Evolutionary conservation across 1,140 invertebrate genomes (phyloP).

Genomic region (Galendromus occidentalis): DNA sequence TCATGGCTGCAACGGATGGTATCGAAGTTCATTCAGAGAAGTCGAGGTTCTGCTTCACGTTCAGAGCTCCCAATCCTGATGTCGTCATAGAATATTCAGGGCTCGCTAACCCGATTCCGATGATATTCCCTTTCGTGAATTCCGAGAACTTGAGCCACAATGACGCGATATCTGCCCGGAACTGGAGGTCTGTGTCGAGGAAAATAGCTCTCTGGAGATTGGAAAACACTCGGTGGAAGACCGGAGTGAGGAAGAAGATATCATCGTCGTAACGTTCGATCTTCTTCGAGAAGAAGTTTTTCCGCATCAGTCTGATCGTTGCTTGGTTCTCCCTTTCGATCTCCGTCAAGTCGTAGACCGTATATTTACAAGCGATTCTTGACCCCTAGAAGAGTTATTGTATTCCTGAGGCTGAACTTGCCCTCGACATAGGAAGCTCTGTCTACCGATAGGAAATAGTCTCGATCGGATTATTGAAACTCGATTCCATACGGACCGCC

Average conservation of each 20-base stretch:
- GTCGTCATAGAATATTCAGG: neutral
- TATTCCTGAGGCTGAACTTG: neutral
- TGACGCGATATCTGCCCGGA: slow-evolving; percentile 42
- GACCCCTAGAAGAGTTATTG: neutral
- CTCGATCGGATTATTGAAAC: too few relatives aligned
- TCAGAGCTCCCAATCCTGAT: neutral
- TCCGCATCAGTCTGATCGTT: slow-evolving; percentile 45
- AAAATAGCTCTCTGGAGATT: slow-evolving; percentile 41
- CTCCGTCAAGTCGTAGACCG: slow-evolving; percentile 38
- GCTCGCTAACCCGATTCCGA: slow-evolving; percentile 39
- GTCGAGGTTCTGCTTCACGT: neutral
- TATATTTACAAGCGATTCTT: neutral
- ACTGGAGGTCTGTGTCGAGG: slow-evolving; percentile 56
- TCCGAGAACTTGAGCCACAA: slow-evolving; percentile 46
- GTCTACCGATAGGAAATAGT: too few relatives aligned
- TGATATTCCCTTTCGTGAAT: slow-evolving; percentile 38
- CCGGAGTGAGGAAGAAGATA: slow-evolving; percentile 56
- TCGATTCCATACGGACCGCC: neutral
- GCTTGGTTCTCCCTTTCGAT: slow-evolving; percentile 38
- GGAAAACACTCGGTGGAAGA: slow-evolving; percentile 43
- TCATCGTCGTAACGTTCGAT: slow-evolving; percentile 60
- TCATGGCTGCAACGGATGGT: slow-evolving; percentile 33
- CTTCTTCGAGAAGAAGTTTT: slow-evolving; percentile 49
- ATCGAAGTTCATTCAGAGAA: neutral
- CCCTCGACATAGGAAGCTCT: too few relatives aligned